A percentile compares a stretch with the other conserved stretches of the same genome.
phyloP scores from a whole-genome alignment of 2,113 vertebrate species.

The Odontesthes bonariensis region DNA sequence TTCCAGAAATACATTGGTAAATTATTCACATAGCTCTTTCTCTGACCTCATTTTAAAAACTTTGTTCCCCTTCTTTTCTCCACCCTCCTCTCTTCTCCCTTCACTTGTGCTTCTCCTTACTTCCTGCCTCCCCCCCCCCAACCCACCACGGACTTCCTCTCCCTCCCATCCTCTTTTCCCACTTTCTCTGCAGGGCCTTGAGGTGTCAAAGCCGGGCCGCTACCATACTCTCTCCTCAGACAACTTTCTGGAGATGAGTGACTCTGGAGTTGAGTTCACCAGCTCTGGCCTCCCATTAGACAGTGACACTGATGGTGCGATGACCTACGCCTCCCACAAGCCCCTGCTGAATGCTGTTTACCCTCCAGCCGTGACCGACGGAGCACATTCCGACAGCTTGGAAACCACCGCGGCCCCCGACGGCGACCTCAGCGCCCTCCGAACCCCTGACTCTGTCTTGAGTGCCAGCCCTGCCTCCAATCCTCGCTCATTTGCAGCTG shows the following conservation, averaged over 20 bases:
- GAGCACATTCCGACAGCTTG: conserved; percentile 22
- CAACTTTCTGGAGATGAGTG: conserved; percentile 79
- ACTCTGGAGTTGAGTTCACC: conserved; percentile 81
- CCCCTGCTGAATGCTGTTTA: conserved; percentile 70
- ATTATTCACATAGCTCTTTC: conserved; percentile 64
- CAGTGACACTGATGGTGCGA: conserved; percentile 77
- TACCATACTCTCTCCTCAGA: conserved; percentile 76
- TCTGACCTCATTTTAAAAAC: conserved; percentile 52
- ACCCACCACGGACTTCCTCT: background rate
- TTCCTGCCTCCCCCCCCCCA: background rate
- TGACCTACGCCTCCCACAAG: conserved; percentile 75
- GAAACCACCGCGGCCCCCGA: conserved; percentile 53
- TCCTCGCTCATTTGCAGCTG: conserved; percentile 41
- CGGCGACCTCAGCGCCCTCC: conserved; percentile 53
- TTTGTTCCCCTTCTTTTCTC: conserved; percentile 14
- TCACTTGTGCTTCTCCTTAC: background rate
- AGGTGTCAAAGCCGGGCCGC: conserved; percentile 78
- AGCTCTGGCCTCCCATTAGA: conserved; percentile 70
- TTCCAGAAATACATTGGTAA: conserved; percentile 32
- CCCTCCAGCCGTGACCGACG: conserved; percentile 58
- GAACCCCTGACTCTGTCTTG: conserved; percentile 72
- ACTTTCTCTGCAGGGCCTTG: conserved; percentile 68
- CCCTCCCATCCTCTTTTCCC: background rate
- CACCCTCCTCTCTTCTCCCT: background rate
- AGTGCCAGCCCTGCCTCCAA: conserved; percentile 70